Conservation (phyloP, 2,797 vertebrate genomes). For the Sebastes goodei region DNA sequence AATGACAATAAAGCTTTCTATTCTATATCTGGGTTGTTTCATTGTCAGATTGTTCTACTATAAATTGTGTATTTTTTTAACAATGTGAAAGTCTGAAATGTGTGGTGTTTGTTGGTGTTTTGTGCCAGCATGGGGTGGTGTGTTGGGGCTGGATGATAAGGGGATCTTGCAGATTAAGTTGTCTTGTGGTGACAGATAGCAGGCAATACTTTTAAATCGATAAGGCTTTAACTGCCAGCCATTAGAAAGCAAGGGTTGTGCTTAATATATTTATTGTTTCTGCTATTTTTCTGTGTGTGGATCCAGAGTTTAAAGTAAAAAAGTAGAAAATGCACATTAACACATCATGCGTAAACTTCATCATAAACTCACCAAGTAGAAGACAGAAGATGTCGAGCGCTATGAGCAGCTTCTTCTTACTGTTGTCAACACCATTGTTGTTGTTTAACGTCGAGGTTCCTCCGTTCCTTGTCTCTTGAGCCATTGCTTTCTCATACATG, state of each 20-base stretch:
- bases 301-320: background rate
- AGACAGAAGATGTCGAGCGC: slow-evolving; percentile 94
- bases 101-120: background rate
- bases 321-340: no score
- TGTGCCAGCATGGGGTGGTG: background rate
- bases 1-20: no score
- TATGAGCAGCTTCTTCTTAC: slow-evolving; percentile 91
- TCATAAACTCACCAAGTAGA: slow-evolving; percentile 89
- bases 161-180: slow-evolving; percentile 36
- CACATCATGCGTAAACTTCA: background rate
- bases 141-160: slow-evolving; percentile 55
- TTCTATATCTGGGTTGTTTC: background rate
- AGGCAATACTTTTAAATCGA: slow-evolving; percentile 34
- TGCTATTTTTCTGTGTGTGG: background rate
- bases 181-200: slow-evolving; percentile 49
- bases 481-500: slow-evolving; percentile 98
- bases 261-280: background rate
- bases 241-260: slow-evolving; percentile 23
- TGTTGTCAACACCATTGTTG: slow-evolving; percentile 87
- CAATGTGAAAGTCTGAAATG: background rate
- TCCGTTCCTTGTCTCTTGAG: slow-evolving; percentile 94
- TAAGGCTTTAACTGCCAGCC: slow-evolving; percentile 38
- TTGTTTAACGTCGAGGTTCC: slow-evolving; percentile 91
- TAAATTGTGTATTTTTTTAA: background rate
- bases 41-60: background rate